These are phyloP conservation scores for Leucania comma DNA, from an alignment of 2,888 invertebrate species.

Conservation along the genomic window DNA sequence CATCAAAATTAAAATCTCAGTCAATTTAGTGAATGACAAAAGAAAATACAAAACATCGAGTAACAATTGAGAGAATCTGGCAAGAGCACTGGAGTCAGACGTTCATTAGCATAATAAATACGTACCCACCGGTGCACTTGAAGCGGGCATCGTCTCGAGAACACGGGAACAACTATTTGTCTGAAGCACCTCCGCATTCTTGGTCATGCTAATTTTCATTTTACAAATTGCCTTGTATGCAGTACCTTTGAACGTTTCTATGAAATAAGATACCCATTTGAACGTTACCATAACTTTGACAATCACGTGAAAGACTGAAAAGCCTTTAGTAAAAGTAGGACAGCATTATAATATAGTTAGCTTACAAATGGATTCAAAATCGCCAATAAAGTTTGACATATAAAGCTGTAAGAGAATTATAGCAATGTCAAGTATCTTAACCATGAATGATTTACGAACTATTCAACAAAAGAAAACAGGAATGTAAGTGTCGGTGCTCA, in stretches of 20 bases:
- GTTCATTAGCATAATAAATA: constrained; percentile 86
- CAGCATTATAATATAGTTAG: constrained; percentile 12
- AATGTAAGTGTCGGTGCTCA: background rate
- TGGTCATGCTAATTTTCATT: constrained; percentile 82
- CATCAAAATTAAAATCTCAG: constrained; percentile 38
- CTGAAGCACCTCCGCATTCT: constrained; percentile 74
- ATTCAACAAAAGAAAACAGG: constrained; percentile 5
- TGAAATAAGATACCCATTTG: constrained; percentile 49
- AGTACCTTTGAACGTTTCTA: constrained; percentile 48
- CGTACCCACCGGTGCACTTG: constrained; percentile 59
- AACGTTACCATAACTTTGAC: constrained; percentile 33
- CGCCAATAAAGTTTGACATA: constrained; percentile 18
- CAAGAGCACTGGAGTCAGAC: constrained; percentile 71
- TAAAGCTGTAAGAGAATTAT: constrained; percentile 14
- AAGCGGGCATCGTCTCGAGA: constrained; percentile 72
- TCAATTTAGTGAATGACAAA: constrained; percentile 30
- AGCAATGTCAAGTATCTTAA: constrained; percentile 25
- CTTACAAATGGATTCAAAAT: constrained; percentile 20
- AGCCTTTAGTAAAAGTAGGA: constrained; percentile 23
- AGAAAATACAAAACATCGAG: constrained; percentile 39
- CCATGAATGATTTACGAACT: constrained; percentile 30
- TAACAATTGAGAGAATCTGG: constrained; percentile 64
- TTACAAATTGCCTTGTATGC: constrained; percentile 71
- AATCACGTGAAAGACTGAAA: constrained; percentile 37
- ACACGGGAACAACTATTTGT: constrained; percentile 76